Percentiles rank a stretch among this genome's conserved stretches.
These are phyloP conservation scores for Peromyscus attwateri DNA, from an alignment of 2,797 vertebrate genomes.

Conservation along the genomic window DNA sequence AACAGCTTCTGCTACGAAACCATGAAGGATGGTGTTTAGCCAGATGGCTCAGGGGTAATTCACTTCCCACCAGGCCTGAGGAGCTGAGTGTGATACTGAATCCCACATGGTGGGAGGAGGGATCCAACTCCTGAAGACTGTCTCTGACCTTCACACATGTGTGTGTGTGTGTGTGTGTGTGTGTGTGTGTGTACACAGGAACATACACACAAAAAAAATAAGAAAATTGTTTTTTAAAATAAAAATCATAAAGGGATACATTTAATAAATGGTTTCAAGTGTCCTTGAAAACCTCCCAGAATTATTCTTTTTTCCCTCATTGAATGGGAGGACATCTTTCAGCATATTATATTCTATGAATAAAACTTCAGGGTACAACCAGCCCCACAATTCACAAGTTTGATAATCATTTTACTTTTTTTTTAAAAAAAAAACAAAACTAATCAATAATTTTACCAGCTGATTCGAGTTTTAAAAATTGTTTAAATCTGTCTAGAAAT, in stretches of 20 bases:
- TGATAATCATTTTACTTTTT: conserved; percentile 22
- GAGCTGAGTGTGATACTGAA: not conserved
- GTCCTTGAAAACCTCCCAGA: not conserved
- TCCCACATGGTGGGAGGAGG: no score
- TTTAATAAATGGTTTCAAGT: not conserved
- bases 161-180: not conserved
- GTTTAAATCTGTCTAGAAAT: conserved; percentile 29
- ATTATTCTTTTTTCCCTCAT: not conserved
- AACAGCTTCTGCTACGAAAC: conserved; percentile 24
- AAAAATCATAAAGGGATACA: not conserved
- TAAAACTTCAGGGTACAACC: not conserved
- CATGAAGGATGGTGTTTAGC: not conserved
- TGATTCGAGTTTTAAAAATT: conserved; percentile 25
- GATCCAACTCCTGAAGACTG: not conserved
- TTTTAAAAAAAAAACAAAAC: conserved; percentile 16
- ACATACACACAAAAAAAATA: not conserved
- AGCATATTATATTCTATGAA: not conserved
- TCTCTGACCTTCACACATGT: not conserved
- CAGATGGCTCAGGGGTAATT: not conserved
- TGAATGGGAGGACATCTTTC: not conserved
- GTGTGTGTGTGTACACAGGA: not conserved
- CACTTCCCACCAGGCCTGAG: not conserved
- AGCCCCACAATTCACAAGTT: not conserved
- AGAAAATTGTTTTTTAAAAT: not conserved
- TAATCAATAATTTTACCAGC: not conserved